Conservation (phyloP, 2,888 invertebrate species). For the Gortyna flavago region DNA sequence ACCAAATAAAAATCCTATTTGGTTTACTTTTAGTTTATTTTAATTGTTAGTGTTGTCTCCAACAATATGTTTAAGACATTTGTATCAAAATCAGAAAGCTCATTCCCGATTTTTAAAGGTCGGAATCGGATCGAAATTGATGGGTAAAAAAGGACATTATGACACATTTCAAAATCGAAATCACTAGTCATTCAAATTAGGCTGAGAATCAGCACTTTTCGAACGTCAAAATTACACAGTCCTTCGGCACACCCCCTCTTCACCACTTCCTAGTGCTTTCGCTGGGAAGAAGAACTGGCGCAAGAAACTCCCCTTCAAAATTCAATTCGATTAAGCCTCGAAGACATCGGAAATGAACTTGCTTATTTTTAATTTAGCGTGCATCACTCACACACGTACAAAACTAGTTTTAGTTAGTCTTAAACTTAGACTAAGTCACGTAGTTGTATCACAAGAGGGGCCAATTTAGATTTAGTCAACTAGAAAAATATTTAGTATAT, state of each 20-base stretch:
- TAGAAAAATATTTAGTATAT: constrained; percentile 60
- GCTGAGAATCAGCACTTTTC: background rate
- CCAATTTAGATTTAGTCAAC: constrained; percentile 84
- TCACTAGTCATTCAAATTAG: background rate
- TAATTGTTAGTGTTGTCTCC: constrained; percentile 42
- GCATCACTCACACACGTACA: constrained; percentile 61
- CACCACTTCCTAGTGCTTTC: background rate
- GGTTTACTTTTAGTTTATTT: constrained; percentile 50
- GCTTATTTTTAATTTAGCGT: constrained; percentile 53
- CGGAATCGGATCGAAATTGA: background rate
- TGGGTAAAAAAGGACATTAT: background rate
- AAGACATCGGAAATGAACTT: constrained; percentile 24
- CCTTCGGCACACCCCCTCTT: background rate
- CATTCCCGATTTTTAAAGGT: background rate
- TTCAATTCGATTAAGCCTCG: background rate
- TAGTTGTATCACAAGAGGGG: constrained; percentile 82
- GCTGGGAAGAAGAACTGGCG: background rate
- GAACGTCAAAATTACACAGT: background rate
- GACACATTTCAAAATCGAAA: background rate
- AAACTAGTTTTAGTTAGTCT: constrained; percentile 46
- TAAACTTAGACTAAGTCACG: constrained; percentile 69
- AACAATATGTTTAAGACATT: constrained; percentile 29
- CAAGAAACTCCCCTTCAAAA: background rate
- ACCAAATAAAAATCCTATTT: too few relatives aligned
- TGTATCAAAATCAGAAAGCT: constrained; percentile 32